Conservation (phyloP, 1,140 invertebrate genomes). For the Eufriesea mexicana region DNA sequence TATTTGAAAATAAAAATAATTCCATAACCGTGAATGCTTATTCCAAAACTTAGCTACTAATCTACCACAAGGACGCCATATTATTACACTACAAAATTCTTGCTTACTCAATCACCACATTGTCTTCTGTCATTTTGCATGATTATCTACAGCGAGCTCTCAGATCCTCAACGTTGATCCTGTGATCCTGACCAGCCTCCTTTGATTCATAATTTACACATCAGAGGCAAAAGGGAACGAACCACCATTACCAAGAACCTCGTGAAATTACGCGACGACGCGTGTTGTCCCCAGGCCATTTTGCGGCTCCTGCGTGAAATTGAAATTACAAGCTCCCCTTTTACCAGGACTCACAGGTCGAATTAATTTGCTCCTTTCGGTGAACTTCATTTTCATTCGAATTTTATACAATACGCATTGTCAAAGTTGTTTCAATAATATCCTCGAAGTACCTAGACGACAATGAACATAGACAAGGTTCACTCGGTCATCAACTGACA, state of each 20-base stretch:
- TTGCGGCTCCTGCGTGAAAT: slow-evolving; percentile 66
- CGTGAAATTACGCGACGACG: slow-evolving; percentile 64
- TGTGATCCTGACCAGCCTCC: slow-evolving; percentile 47
- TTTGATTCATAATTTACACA: slow-evolving; percentile 63
- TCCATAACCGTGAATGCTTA: not conserved
- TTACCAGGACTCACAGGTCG: too few relatives aligned
- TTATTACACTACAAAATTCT: not conserved
- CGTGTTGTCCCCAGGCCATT: slow-evolving; percentile 64
- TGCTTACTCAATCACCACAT: not conserved
- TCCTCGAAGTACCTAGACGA: slow-evolving; percentile 29
- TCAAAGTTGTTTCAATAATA: slow-evolving; percentile 20
- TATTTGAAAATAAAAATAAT: too few relatives aligned
- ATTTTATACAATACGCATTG: not conserved
- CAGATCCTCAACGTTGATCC: not conserved
- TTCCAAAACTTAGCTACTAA: not conserved
- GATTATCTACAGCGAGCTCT: not conserved
- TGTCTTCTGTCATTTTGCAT: slow-evolving; percentile 3
- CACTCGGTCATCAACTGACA: slow-evolving; percentile 40
- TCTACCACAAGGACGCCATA: too few relatives aligned
- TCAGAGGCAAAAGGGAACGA: slow-evolving; percentile 43
- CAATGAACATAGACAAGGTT: slow-evolving; percentile 13
- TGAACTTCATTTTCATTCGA: too few relatives aligned
- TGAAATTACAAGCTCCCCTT: slow-evolving; percentile 68
- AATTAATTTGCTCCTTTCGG: slow-evolving; percentile 10
- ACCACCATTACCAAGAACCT: slow-evolving; percentile 37